phyloP scores from a whole-genome alignment of 2,888 invertebrate species.

The Philopedon plagiatum region DNA sequence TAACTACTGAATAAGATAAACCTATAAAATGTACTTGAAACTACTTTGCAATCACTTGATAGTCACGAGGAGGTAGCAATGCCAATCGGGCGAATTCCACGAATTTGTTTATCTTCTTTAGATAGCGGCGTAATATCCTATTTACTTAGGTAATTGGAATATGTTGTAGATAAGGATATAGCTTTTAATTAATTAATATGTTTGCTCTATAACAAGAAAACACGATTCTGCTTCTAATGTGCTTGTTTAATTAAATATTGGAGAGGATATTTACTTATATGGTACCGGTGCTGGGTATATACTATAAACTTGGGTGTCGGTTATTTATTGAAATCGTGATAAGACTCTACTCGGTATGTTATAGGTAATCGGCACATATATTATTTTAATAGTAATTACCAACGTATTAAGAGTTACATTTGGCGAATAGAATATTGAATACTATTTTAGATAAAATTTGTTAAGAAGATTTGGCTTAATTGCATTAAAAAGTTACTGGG shows the following conservation, averaged over 20 bases:
- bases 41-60: not conserved
- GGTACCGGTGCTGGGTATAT: slow-evolving; percentile 11
- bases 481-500: too few species aligned
- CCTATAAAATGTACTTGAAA: not conserved
- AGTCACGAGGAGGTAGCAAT: slow-evolving; percentile 6
- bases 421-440: too few species aligned
- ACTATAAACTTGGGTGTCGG: not conserved
- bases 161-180: slow-evolving; percentile 30
- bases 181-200: slow-evolving; percentile 27
- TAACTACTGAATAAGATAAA: not conserved
- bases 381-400: not conserved
- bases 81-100: slow-evolving; percentile 15
- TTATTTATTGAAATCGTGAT: slow-evolving; percentile 12
- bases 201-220: slow-evolving; percentile 28
- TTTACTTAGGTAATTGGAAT: slow-evolving; percentile 40
- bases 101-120: slow-evolving; percentile 30
- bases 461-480: too few species aligned
- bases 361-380: too few species aligned
- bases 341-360: not conserved
- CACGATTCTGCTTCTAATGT: slow-evolving; percentile 30
- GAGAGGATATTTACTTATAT: slow-evolving; percentile 22
- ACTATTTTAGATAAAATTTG: too few species aligned
- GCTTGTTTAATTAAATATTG: slow-evolving; percentile 31
- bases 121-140: slow-evolving; percentile 22
- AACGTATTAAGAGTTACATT: too few species aligned